Conservation (phyloP, 2,888 invertebrate genomes). For the Xestia ashworthii region DNA sequence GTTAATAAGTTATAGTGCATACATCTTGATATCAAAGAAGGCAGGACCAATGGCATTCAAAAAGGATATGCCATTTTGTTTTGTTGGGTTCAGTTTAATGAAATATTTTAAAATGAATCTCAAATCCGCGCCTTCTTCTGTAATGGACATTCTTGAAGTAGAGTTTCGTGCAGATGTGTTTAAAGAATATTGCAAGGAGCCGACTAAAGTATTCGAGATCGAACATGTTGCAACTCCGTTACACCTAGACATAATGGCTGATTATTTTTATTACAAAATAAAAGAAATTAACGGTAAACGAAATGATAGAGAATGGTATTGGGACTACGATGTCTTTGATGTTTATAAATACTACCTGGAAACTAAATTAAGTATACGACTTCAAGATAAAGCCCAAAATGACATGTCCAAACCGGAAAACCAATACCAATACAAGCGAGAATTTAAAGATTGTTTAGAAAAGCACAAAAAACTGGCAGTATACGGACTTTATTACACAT, state of each 20-base stretch:
- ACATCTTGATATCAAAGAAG: neutral
- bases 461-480: slow-evolving; percentile 23
- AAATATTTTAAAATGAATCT: neutral
- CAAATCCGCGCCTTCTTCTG: neutral
- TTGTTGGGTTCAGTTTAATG: neutral
- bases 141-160: neutral
- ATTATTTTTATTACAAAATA: slow-evolving; percentile 30
- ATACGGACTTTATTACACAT: slow-evolving; percentile 7
- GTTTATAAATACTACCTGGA: slow-evolving; percentile 1
- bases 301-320: neutral
- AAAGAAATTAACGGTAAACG: neutral
- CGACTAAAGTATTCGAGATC: neutral
- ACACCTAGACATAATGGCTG: slow-evolving; percentile 28
- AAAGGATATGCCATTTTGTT: neutral
- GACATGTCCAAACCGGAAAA: slow-evolving; percentile 20
- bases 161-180: neutral
- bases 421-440: neutral
- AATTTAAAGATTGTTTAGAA: neutral
- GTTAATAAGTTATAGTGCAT: neutral
- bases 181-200: neutral
- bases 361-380: slow-evolving; percentile 1
- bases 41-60: neutral
- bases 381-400: slow-evolving; percentile 9
- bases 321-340: neutral
- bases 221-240: slow-evolving; percentile 10